phyloP scores from a whole-genome alignment of 2,888 invertebrate species.

The Podabrus alpinus region DNA sequence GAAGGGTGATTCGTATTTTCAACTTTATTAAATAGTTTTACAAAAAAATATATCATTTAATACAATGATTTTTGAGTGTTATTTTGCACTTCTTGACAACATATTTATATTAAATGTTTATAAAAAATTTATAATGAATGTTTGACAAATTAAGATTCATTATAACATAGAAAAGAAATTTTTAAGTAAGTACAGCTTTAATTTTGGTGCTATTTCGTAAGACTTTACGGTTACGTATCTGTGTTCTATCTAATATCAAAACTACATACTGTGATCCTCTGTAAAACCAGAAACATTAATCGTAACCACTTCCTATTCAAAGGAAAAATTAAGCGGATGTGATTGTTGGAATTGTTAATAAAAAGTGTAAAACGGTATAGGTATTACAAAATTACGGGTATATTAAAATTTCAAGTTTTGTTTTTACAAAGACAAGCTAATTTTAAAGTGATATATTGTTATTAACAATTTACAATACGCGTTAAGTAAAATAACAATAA shows the following conservation, averaged over 20 bases:
- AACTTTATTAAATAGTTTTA: neutral
- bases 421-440: neutral
- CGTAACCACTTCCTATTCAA: conserved; percentile 25
- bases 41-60: neutral
- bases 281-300: conserved; percentile 15
- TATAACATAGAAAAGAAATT: neutral
- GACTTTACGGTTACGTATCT: conserved; percentile 1
- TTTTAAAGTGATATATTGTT: conserved; percentile 4
- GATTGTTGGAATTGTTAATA: conserved; percentile 10
- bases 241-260: conserved; percentile 10
- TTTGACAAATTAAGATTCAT: neutral
- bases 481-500: neutral
- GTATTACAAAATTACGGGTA: conserved; percentile 10
- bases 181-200: conserved; percentile 12
- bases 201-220: conserved; percentile 24
- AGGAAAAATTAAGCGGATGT: conserved; percentile 8
- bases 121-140: neutral
- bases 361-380: neutral
- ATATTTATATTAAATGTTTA: neutral
- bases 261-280: conserved; percentile 20
- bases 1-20: neutral
- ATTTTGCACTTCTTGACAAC: neutral
- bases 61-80: neutral
- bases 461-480: neutral
- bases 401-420: neutral